Evolutionary conservation across 2,888 invertebrate species (phyloP), one percentile per base, ranked within the genome.

Genomic region (Drosophila lutescens): DNA sequence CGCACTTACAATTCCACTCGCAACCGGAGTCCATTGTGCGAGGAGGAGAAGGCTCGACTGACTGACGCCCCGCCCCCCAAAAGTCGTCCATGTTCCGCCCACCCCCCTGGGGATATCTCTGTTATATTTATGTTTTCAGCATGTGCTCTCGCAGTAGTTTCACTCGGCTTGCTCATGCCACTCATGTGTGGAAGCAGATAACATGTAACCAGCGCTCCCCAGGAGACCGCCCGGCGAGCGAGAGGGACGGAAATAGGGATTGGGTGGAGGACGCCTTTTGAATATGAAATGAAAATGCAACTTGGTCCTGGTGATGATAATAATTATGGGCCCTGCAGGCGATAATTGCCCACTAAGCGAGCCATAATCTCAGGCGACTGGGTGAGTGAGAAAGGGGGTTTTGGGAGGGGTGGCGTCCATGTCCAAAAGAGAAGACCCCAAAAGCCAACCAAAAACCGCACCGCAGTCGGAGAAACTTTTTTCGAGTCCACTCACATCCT

Each of bases 281-380:
- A 82, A 83, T 83, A 82, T 87, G 73, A 85, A 79, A 85, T 77
- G 75, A 68, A 72, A 82, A 61, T 83, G 83, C 83, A 83, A 86
- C 73, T 88, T 77, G 74, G 66, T 74, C 67, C 58, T 54, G 53
- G 53, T 62, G 70, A 61, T 65, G 47, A 71, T 79, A 72, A 88
- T 83, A 86, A 83, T 83, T 87, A 83, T 87, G 82, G 77, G 63
- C 80, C 76, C 82, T 83, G 82, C 88, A 87, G 86, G 82, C 86
- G 82, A 87, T 83, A 83, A 83, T 83, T 83, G 88, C 88, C 83
- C 86, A 83, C 83, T 83, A 83, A 83, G 86, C 66, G 86, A 62
- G 63, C 70, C 74, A 76, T 86, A 88, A 87, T 85, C 80, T 60
- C 49, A n/a, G 49, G 67, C 23, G 59, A 49, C 62, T n/a, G 10